Base-by-base conservation (phyloP, 2,113 vertebrate genomes). In the Catharus minimus region DNA sequence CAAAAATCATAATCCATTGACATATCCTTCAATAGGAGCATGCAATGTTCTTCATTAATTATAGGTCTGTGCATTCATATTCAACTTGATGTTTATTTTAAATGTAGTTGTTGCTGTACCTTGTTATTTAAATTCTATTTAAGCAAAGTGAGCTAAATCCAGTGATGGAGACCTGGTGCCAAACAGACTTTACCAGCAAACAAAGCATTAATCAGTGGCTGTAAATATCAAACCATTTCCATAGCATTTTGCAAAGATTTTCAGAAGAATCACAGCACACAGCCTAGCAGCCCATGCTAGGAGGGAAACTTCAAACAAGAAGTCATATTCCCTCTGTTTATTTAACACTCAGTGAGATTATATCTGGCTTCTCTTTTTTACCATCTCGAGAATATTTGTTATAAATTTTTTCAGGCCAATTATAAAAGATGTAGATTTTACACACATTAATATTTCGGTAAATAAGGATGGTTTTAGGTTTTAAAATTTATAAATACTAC, bases 151-250 rank as follows among this genome's bases (percentile, higher is more conserved):
- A 95, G 30, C 32, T 90, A 92, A 93, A 79, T 77, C 52, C 39
- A 52, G 2, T 44, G 61, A 50, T 75, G 57, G 53, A 89, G 65
- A 75, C 41, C 79, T 92, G 73, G 72, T 65, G 92, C 20, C 33
- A 86, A 73, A 75, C 30, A 76, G 64, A 55, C 7, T 53, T 74
- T 46, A 55, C 15, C 44, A 72, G 64, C n/a, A 81, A 69, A 75
- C 56, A 88, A 82, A 93, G 7, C 28, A 85, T 79, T 88, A 90
- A 76, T 94, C 55, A 52, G 66, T 88, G 61, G 21, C 23, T 88
- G 56, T 60, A 96, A 90, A 83, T 73, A 95, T 49, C 13, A 89
- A 61, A 90, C 53, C 3, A 65, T 82, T 96, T 85, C 67, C 68
- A 75, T 21, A 80, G 33, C 39, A 75, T 89, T 94, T 94, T 83